Conservation (phyloP, 2,888 invertebrate genomes). For the Epirrhoe tristata region DNA sequence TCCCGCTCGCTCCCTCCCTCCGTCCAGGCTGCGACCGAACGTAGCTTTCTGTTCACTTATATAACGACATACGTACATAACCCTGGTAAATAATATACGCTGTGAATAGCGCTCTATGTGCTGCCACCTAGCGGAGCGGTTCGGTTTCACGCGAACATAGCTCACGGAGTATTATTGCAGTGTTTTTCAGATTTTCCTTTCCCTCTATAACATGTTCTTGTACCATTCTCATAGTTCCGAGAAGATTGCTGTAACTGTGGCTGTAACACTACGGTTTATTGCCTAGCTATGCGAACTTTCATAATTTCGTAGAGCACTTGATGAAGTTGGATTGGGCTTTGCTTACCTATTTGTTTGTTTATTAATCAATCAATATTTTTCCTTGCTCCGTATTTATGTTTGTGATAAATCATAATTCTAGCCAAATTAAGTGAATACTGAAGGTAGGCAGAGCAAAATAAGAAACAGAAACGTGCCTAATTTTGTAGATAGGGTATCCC, state of each 20-base stretch:
- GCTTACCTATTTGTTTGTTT: background rate
- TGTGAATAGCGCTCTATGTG: constrained; percentile 81
- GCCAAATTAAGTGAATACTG: background rate
- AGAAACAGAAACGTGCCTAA: constrained; percentile 44
- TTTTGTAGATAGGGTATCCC: constrained; percentile 34
- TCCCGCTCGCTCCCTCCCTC: constrained; percentile 38
- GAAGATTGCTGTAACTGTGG: no score
- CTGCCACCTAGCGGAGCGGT: constrained; percentile 82
- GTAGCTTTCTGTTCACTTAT: constrained; percentile 85
- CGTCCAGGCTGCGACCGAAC: constrained; percentile 56
- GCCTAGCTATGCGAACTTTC: constrained; percentile 24
- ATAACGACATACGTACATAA: constrained; percentile 80
- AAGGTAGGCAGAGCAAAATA: background rate
- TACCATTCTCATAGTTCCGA: constrained; percentile 52
- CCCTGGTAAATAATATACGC: constrained; percentile 82
- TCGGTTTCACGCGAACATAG: constrained; percentile 64
- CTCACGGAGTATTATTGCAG: constrained; percentile 56
- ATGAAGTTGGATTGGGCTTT: background rate
- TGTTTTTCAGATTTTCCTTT: constrained; percentile 71
- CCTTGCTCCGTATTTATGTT: background rate
- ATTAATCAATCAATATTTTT: constrained; percentile 3
- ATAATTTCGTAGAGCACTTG: constrained; percentile 19
- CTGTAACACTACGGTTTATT: constrained; percentile 42
- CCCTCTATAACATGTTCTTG: constrained; percentile 60
- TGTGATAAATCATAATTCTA: background rate